phyloP scores from a whole-genome alignment of 1,140 invertebrate species.

The Apocrypta bakeri region DNA sequence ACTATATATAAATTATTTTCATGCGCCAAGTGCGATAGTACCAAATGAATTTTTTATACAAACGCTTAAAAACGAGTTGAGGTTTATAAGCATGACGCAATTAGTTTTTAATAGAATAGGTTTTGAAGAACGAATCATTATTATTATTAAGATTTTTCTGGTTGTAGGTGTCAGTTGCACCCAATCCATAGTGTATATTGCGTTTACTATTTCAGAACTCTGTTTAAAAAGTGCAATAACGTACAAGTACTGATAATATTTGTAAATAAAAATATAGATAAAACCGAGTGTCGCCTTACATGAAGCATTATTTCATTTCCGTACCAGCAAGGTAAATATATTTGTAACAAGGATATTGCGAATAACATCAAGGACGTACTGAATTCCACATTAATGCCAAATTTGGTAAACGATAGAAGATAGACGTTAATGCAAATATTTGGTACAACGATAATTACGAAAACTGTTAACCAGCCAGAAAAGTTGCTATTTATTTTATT shows the following conservation, averaged over 20 bases:
- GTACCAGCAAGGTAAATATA: conserved; percentile 41
- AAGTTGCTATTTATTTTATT: conserved; percentile 8
- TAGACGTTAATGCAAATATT: conserved; percentile 42
- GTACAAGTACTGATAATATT: not conserved
- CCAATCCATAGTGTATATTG: conserved; percentile 39
- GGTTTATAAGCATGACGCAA: conserved; percentile 12
- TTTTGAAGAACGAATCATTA: conserved; percentile 22
- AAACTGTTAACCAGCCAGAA: not conserved
- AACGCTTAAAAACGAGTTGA: conserved; percentile 29
- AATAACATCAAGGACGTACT: not conserved
- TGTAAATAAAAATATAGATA: not conserved
- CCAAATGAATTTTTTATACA: not conserved
- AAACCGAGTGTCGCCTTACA: not conserved
- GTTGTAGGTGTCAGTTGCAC: not conserved
- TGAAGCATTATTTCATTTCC: conserved; percentile 33
- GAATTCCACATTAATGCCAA: not conserved
- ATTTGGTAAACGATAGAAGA: not conserved
- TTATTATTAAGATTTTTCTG: conserved; percentile 5
- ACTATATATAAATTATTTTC: not conserved
- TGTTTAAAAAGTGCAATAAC: not conserved
- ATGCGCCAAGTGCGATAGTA: too few relatives aligned
- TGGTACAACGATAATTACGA: not conserved
- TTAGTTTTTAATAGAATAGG: not conserved
- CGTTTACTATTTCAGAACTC: conserved; percentile 11
- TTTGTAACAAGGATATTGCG: conserved; percentile 24